Conservation (phyloP, 2,113 vertebrate genomes). For the Ctenodactylus gundi region DNA sequence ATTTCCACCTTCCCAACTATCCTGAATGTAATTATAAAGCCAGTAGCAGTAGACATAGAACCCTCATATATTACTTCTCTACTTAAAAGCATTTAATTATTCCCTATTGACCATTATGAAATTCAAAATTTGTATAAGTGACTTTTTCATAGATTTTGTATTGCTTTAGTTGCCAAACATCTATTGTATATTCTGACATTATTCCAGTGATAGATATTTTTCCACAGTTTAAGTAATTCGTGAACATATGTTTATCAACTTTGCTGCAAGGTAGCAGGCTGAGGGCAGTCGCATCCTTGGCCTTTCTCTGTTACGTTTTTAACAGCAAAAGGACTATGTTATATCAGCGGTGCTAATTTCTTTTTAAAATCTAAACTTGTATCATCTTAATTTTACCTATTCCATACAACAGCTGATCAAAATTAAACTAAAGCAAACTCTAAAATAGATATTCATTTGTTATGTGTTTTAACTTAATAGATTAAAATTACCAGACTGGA, state of each 20-base stretch:
- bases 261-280: not conserved
- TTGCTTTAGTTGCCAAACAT: not conserved
- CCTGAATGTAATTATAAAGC: not conserved
- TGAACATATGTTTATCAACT: not conserved
- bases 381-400: not conserved
- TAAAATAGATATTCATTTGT: not conserved
- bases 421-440: not conserved
- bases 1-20: not conserved
- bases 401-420: not conserved
- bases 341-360: not conserved
- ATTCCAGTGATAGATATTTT: not conserved
- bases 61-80: not conserved
- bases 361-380: not conserved
- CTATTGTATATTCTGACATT: not conserved
- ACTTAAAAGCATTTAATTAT: not conserved
- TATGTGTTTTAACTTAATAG: not conserved
- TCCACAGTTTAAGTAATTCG: not conserved
- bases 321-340: not conserved
- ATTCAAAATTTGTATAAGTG: not conserved
- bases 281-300: too few relatives aligned
- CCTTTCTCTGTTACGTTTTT: not conserved
- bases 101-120: not conserved
- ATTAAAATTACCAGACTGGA: not conserved
- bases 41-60: not conserved
- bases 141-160: not conserved